Conservation (phyloP, 2,888 invertebrate genomes). For the Platycnemis pennipes region DNA sequence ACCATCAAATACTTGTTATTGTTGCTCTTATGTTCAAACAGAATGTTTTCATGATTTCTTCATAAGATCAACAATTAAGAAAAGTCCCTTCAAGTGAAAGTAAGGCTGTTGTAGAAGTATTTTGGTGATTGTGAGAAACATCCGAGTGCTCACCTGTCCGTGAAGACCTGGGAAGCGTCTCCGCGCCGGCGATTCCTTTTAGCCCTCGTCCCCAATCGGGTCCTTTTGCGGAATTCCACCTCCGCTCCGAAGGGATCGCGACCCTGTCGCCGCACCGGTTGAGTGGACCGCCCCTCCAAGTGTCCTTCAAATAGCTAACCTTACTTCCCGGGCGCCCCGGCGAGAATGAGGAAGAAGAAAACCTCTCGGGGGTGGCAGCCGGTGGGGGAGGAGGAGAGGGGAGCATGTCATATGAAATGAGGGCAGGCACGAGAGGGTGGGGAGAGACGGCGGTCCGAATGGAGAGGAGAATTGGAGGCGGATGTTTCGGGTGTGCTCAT, state of each 20-base stretch:
- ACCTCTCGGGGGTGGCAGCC: background rate
- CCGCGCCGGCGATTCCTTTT: background rate
- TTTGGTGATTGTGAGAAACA: too few species aligned
- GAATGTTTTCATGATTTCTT: too few species aligned
- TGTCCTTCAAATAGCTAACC: background rate
- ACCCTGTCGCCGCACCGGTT: background rate
- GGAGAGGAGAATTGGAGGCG: background rate
- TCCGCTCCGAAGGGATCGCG: background rate
- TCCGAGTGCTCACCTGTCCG: background rate
- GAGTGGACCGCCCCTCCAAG: background rate
- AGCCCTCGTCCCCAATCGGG: background rate
- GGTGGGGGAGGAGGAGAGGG: background rate
- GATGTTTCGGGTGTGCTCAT: background rate
- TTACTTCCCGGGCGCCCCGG: background rate
- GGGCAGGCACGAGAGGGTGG: background rate
- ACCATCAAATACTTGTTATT: too few species aligned
- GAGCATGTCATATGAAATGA: background rate
- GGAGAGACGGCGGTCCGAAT: background rate
- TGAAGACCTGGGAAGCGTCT: too few species aligned
- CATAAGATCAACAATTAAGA: too few species aligned
- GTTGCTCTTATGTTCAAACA: too few species aligned
- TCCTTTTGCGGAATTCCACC: background rate
- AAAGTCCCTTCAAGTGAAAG: too few species aligned
- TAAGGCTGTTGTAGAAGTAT: too few species aligned
- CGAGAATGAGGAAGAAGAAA: background rate